These are phyloP conservation scores for Nemopilema nomurai DNA, from an alignment of 30 jellyfish, hydroid and myxozoan species.

Conservation along the genomic window DNA sequence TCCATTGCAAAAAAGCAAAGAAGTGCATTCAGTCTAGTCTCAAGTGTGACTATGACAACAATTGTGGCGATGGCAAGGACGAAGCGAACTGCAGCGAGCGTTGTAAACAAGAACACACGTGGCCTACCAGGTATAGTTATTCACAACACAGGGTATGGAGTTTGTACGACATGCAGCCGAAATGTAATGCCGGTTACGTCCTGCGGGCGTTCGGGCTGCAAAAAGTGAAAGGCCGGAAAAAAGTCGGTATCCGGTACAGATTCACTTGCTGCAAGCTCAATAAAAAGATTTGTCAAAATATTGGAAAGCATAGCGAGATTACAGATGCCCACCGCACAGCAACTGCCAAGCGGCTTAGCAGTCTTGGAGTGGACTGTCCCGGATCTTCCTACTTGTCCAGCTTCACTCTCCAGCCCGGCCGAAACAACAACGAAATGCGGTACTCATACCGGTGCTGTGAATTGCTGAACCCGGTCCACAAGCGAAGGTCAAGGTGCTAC, in stretches of 20 bases:
- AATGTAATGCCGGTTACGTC: neutral
- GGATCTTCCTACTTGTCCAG: neutral
- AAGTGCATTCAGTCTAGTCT: conserved; percentile 18
- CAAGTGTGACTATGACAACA: conserved; percentile 42
- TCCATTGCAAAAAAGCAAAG: conserved; percentile 25
- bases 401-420: neutral
- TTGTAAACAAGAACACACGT: neutral
- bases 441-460: conserved; percentile 17
- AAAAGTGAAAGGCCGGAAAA: neutral
- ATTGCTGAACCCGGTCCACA: neutral
- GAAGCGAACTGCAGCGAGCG: conserved; percentile 26
- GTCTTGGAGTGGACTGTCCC: conserved; percentile 13
- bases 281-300: neutral
- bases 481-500: conserved; percentile 1
- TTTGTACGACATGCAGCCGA: neutral
- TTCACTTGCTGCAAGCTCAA: conserved; percentile 25
- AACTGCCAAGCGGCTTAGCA: neutral
- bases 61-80: conserved; percentile 57
- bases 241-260: neutral
- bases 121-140: conserved; percentile 1
- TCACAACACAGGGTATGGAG: neutral
- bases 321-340: neutral
- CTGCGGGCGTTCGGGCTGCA: conserved; percentile 19
- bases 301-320: neutral
- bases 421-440: neutral